Evolutionary conservation across 64 coral and sea anemone species (phyloP).

Genomic region (Anthopleura sola): DNA sequence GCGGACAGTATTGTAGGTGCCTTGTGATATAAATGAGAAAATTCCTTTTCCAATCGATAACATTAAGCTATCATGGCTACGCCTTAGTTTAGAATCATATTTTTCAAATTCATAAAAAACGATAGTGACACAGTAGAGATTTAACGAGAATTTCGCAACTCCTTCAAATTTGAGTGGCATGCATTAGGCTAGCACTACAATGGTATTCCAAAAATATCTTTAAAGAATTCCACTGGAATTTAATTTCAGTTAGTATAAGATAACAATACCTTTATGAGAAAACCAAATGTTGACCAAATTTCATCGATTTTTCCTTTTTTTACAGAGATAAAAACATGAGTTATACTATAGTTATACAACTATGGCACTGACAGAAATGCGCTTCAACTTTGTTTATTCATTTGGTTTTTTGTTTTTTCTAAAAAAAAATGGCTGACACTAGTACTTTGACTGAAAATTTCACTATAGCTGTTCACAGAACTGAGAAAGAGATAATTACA

Average conservation of each 20-base stretch:
- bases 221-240: neutral
- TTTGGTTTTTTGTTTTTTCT: neutral
- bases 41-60: no score
- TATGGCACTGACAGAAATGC: neutral
- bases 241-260: neutral
- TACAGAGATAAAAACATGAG: neutral
- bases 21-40: neutral
- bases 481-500: no score
- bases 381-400: neutral
- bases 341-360: neutral
- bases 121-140: neutral
- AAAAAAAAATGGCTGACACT: neutral
- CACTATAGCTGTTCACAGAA: no score
- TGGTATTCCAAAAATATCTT: neutral
- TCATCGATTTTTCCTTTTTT: neutral
- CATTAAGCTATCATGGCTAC: no score
- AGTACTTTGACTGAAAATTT: neutral
- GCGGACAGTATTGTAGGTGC: neutral
- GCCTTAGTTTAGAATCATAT: no score
- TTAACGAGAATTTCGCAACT: neutral
- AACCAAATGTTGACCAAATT: neutral
- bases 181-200: neutral
- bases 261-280: neutral
- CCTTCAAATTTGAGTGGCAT: neutral
- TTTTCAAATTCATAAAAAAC: no score